These are phyloP conservation scores for Dicaeum eximium DNA, from an alignment of 2,113 vertebrate genomes.

Conservation along the genomic window DNA sequence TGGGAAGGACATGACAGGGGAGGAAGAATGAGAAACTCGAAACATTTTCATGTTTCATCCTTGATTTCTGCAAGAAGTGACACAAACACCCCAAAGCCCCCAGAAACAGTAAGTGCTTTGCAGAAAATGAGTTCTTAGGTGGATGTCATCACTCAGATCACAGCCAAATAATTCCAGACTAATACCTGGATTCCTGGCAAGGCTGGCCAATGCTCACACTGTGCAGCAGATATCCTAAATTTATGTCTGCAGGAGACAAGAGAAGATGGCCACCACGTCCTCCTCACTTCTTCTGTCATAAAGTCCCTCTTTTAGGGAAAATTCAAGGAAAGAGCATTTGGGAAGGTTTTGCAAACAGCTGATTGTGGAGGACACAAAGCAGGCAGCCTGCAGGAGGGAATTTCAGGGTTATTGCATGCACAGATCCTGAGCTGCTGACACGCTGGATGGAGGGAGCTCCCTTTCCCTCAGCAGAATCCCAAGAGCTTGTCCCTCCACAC, in stretches of 20 bases:
- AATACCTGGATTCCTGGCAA: not conserved
- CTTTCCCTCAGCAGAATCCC: not conserved
- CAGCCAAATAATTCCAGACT: not conserved
- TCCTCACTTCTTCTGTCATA: not conserved
- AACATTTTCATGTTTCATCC: not conserved
- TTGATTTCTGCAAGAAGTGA: not conserved
- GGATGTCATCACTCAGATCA: not conserved
- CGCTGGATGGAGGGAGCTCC: not conserved
- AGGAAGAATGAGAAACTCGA: not conserved
- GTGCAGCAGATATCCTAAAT: not conserved
- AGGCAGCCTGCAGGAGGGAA: not conserved
- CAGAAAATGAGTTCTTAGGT: not conserved
- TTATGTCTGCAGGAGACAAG: not conserved
- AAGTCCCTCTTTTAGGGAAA: not conserved
- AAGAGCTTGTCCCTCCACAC: not conserved
- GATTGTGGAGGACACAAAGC: not conserved
- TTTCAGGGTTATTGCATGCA: not conserved
- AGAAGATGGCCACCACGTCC: not conserved
- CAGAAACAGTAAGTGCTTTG: not conserved
- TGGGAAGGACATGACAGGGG: not conserved
- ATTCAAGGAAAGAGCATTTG: not conserved
- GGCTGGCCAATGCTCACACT: accelerated
- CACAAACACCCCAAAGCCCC: not conserved
- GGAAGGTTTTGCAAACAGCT: not conserved
- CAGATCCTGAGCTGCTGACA: not conserved